phyloP scores from a whole-genome alignment of 2,113 vertebrate genomes.

The Tamias sibiricus region DNA sequence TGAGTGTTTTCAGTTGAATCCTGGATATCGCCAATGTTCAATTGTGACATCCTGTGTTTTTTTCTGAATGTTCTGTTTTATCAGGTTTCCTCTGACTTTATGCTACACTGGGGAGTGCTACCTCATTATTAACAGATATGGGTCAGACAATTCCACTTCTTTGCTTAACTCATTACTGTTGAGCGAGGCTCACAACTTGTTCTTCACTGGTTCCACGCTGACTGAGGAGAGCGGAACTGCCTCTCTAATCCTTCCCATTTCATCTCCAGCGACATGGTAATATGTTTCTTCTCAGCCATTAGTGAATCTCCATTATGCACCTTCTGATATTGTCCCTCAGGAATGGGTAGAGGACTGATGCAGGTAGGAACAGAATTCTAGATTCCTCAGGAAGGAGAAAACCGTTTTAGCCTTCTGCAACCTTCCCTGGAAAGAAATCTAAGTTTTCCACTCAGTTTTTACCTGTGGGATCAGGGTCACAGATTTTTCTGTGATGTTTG shows the following conservation, averaged over 20 bases:
- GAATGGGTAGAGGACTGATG: no score
- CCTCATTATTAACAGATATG: not conserved
- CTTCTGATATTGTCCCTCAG: not conserved
- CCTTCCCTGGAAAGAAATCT: not conserved
- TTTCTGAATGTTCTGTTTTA: not conserved
- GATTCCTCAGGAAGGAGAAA: not conserved
- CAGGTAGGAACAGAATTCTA: not conserved
- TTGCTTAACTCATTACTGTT: not conserved
- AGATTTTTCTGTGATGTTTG: not conserved
- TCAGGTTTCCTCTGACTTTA: not conserved
- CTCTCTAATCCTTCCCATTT: not conserved
- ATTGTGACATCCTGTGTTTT: not conserved
- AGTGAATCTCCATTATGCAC: not conserved
- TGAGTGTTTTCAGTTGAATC: not conserved
- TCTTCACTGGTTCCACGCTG: not conserved
- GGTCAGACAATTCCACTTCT: not conserved
- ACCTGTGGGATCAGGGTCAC: not conserved
- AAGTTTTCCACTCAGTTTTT: not conserved
- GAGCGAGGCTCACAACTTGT: not conserved
- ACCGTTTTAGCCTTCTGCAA: not conserved
- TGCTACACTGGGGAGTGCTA: fast-evolving
- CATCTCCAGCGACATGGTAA: not conserved
- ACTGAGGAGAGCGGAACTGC: not conserved
- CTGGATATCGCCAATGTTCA: not conserved
- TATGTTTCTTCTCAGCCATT: not conserved